phyloP scores from a whole-genome alignment of 2,888 invertebrate genomes.

The Drosophila anomalata region DNA sequence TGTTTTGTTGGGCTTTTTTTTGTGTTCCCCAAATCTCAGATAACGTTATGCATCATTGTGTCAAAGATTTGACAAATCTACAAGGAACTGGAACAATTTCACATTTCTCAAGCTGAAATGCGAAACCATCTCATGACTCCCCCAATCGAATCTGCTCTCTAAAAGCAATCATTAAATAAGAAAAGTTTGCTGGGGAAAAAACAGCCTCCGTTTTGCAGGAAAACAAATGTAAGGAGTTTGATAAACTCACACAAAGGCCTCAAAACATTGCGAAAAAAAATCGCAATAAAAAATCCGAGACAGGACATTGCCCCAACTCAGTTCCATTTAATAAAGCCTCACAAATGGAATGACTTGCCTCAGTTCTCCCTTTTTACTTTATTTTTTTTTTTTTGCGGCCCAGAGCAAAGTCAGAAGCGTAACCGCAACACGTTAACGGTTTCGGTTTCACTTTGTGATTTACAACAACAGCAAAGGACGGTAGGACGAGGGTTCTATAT shows the following conservation, averaged over 20 bases:
- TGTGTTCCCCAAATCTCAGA: conserved; percentile 64
- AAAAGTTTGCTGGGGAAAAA: conserved; percentile 46
- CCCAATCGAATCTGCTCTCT: conserved; percentile 64
- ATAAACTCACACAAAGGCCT: conserved; percentile 61
- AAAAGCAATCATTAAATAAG: conserved; percentile 73
- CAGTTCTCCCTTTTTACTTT: conserved; percentile 36
- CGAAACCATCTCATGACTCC: conserved; percentile 59
- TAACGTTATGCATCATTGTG: conserved; percentile 78
- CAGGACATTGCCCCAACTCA: conserved; percentile 63
- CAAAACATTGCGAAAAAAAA: conserved; percentile 49
- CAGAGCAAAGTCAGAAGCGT: conserved; percentile 65
- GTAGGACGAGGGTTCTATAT: conserved; percentile 8
- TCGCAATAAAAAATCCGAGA: conserved; percentile 72
- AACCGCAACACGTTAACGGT: conserved; percentile 80
- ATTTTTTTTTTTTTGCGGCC: conserved; percentile 35
- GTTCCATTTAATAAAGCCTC: conserved; percentile 74
- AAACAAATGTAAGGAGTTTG: conserved; percentile 76
- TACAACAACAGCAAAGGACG: conserved; percentile 57
- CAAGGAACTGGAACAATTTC: conserved; percentile 63
- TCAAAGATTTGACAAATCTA: conserved; percentile 76
- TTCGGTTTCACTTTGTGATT: conserved; percentile 79
- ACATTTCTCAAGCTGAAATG: conserved; percentile 65
- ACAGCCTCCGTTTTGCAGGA: conserved; percentile 60
- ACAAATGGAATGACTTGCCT: conserved; percentile 76
- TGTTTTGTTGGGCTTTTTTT: conserved; percentile 45